A percentile compares a stretch with the other conserved stretches of the same genome.
Conservation (phyloP, 2,797 vertebrate genomes). For the Rhincodon typus region DNA sequence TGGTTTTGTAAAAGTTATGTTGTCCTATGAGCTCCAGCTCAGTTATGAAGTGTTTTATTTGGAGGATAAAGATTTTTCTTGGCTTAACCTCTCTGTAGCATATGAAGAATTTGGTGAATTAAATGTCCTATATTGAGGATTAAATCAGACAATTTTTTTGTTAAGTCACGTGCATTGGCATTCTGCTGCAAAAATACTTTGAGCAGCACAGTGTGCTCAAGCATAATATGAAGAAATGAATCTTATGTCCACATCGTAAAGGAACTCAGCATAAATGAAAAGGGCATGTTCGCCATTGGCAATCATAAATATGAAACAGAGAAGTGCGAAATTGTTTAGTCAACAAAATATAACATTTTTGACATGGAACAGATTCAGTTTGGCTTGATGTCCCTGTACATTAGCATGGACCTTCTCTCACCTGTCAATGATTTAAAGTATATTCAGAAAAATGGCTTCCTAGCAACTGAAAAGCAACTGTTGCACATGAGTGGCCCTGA, state of each 20-base stretch:
- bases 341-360: slow-evolving; percentile 44
- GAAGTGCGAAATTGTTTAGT: slow-evolving; percentile 57
- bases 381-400: slow-evolving; percentile 38
- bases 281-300: slow-evolving; percentile 52
- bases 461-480: slow-evolving; percentile 36
- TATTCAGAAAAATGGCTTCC: slow-evolving; percentile 35
- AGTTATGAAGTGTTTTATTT: background rate
- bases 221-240: slow-evolving; percentile 17
- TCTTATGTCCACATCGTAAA: slow-evolving; percentile 62
- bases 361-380: slow-evolving; percentile 42
- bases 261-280: slow-evolving; percentile 61
- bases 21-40: background rate
- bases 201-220: background rate
- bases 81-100: background rate
- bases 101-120: background rate
- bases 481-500: slow-evolving; percentile 38
- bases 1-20: background rate
- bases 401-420: slow-evolving; percentile 45
- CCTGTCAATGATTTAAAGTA: slow-evolving; percentile 41
- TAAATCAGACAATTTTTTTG: slow-evolving; percentile 2
- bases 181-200: slow-evolving; percentile 30
- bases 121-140: background rate
- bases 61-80: background rate
- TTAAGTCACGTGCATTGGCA: background rate
- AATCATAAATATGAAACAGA: slow-evolving; percentile 62